Conservation (phyloP, 2,113 vertebrate genomes). For the Halcyon malimbica region DNA sequence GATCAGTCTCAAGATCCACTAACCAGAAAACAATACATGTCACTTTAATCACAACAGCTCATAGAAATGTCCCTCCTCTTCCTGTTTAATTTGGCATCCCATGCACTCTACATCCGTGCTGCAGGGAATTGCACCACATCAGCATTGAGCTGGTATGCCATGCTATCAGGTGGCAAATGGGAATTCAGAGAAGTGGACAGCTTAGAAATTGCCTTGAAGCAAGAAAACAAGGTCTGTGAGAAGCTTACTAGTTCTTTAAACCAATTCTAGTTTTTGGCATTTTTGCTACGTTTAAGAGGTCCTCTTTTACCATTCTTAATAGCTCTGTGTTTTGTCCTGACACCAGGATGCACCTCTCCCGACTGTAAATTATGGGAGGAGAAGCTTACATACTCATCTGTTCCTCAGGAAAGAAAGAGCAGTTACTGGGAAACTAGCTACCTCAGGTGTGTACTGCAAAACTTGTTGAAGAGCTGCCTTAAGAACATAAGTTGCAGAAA, state of each 20-base stretch:
- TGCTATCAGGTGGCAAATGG: background rate
- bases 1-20: background rate
- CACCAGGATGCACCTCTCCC: background rate
- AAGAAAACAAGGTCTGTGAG: background rate
- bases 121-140: background rate
- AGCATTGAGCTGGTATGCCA: rapidly evolving
- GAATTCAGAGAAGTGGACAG: background rate
- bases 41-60: background rate
- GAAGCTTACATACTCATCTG: background rate
- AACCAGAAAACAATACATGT: background rate
- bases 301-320: background rate
- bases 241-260: background rate
- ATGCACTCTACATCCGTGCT: rapidly evolving
- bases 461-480: background rate
- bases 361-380: background rate
- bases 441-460: background rate
- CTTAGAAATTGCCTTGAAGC: background rate
- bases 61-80: background rate
- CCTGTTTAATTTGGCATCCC: background rate
- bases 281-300: background rate
- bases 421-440: background rate
- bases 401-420: background rate
- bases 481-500: background rate
- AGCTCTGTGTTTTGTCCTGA: background rate
- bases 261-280: background rate